Base-by-base conservation (phyloP, 2,797 vertebrate genomes). In the Aldrovandia affinis region DNA sequence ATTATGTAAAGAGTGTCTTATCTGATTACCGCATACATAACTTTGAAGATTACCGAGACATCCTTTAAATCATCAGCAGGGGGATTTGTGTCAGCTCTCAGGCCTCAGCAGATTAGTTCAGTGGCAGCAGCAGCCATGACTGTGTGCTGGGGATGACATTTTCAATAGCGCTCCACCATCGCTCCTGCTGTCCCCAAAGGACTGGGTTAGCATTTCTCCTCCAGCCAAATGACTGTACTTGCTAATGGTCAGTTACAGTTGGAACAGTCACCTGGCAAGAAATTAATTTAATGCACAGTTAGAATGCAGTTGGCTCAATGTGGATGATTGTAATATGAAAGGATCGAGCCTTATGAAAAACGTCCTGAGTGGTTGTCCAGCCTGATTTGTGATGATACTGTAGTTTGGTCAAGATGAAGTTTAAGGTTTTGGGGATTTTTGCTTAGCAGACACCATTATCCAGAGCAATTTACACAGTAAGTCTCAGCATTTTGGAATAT, bases 21-120 rank as follows among this genome's bases (percentile, higher is more conserved):
- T 80, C 83, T 80, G 70, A 81, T 85, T 84, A 57, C 80, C 80
- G 68, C 65, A 82, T 84, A 81, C 78, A 85, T 84, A 84, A 87
- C 86, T 85, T 85, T 82, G 33, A 80, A 92, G 92, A 95, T 94
- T 93, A 94, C 84, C 91, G 90, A 92, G 94, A 94, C 93, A 93
- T 94, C 92, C 91, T 94, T 94, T 91, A 95, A 92, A 95, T 94
- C 94, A 95, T 95, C 94, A 95, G 92, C 86, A 87, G 84, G 92
- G 91, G 91, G 93, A 94, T 94, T 94, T 93, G 91, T 94, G 93
- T 95, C 92, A 92, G 93, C 92, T 92, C 90, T 92, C 88, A 83
- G 89, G 92, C 92, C 91, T 85, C 87, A 84, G 90, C 89, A 94
- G 93, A 94, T 95, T 95, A 93, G 94, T 94, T 90, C 93, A 85